Conservation (phyloP, 2,113 vertebrate genomes). For the Romanogobio albipinnatus region DNA sequence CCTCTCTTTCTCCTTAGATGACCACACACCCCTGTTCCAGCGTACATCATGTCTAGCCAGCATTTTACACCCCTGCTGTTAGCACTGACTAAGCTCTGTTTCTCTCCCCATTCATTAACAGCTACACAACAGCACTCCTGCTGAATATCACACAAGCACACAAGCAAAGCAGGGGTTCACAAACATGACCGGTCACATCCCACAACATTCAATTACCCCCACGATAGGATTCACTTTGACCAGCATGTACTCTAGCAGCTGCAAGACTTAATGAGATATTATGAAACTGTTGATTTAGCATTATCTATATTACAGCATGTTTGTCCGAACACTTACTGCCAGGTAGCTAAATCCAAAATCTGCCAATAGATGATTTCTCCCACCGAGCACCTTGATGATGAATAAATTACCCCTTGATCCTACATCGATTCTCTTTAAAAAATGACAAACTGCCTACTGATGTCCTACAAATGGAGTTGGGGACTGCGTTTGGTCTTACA, state of each 20-base stretch:
- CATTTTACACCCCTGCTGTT: conserved; percentile 38
- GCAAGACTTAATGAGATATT: conserved; percentile 35
- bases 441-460: conserved; percentile 51
- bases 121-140: conserved; percentile 12
- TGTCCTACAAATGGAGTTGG: conserved; percentile 15
- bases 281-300: conserved; percentile 38
- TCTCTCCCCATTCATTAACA: conserved; percentile 40
- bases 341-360: conserved; percentile 27
- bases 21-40: conserved; percentile 3
- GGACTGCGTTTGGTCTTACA: conserved; percentile 35
- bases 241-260: background rate
- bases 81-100: conserved; percentile 33
- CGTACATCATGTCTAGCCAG: conserved; percentile 18
- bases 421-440: conserved; percentile 41
- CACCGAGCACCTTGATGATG: conserved; percentile 32
- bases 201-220: conserved; percentile 30
- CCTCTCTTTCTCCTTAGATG: background rate
- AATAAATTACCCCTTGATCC: conserved; percentile 53
- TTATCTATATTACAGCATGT: conserved; percentile 36
- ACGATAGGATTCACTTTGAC: background rate
- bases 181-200: background rate
- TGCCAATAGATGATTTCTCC: conserved; percentile 46
- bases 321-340: conserved; percentile 39
- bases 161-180: conserved; percentile 46
- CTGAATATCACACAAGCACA: conserved; percentile 17